These are phyloP conservation scores for Heteromormyrus szaboi DNA, from an alignment of 2,797 vertebrate genomes.

Conservation along the genomic window DNA sequence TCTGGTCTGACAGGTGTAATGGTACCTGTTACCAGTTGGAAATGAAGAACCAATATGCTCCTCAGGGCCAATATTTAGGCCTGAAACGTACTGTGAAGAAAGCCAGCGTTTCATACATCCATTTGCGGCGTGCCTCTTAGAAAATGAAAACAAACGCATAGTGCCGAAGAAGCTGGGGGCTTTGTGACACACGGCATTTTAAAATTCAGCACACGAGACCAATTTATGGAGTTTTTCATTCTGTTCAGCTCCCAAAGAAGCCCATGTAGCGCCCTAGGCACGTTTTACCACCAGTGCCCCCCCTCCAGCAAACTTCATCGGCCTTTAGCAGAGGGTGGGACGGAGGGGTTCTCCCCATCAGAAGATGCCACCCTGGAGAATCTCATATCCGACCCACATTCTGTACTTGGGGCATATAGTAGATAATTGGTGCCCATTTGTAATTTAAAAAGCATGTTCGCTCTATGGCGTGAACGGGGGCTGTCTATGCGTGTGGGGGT, in stretches of 20 bases:
- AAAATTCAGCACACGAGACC: not conserved
- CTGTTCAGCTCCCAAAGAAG: not conserved
- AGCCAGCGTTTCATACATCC: not conserved
- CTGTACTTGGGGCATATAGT: not conserved
- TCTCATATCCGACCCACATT: not conserved
- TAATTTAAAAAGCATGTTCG: not conserved
- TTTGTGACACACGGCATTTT: not conserved
- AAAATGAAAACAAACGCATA: not conserved
- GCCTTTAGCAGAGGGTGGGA: not conserved
- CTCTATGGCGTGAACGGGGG: not conserved
- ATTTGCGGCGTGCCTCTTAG: not conserved
- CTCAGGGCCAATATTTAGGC: not conserved
- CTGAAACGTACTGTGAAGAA: conserved; percentile 4
- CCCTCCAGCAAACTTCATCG: not conserved
- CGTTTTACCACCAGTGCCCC: not conserved
- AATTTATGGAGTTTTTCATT: not conserved
- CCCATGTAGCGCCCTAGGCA: not conserved
- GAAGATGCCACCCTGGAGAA: not conserved
- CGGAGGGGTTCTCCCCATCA: not conserved
- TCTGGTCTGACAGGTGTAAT: not conserved
- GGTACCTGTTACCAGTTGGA: not conserved
- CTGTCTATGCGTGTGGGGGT: not conserved
- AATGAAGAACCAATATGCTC: not conserved
- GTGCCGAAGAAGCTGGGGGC: not conserved
- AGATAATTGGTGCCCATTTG: not conserved